phyloP scores from a whole-genome alignment of 2,888 invertebrate species.

The Dynastes grantii region DNA sequence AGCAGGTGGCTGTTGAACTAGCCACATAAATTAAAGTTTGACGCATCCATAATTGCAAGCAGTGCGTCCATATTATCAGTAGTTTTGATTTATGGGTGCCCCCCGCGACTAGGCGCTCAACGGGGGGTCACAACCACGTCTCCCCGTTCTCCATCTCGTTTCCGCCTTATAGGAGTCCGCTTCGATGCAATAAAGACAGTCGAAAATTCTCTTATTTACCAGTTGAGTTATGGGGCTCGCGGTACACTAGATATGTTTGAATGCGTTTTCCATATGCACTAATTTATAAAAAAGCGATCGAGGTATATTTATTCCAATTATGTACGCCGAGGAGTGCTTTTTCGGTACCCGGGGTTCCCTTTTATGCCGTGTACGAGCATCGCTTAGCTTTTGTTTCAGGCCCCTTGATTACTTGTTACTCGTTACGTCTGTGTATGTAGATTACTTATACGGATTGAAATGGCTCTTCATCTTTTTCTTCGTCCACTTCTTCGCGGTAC shows the following conservation, averaged over 20 bases:
- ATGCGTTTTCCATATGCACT: conserved; percentile 63
- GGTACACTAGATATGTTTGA: conserved; percentile 54
- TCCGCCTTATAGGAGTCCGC: not conserved
- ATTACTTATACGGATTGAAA: not conserved
- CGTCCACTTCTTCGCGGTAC: not conserved
- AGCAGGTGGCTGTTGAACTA: conserved; percentile 59
- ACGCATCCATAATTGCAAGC: conserved; percentile 69
- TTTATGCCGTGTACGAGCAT: conserved; percentile 15
- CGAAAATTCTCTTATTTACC: conserved; percentile 41
- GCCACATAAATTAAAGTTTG: conserved; percentile 69
- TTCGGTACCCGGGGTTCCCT: conserved; percentile 22
- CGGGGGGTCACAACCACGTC: conserved; percentile 64
- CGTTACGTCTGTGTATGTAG: not conserved
- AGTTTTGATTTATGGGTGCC: conserved; percentile 68
- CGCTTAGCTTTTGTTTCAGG: conserved; percentile 25
- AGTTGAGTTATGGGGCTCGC: conserved; percentile 50
- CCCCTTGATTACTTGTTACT: conserved; percentile 18
- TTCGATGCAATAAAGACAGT: conserved; percentile 28
- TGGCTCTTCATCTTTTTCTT: not conserved
- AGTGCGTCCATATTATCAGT: conserved; percentile 67
- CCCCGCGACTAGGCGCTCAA: conserved; percentile 65
- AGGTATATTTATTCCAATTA: conserved; percentile 62
- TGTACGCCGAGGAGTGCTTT: conserved; percentile 54
- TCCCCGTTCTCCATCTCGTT: conserved; percentile 55
- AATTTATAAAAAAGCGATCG: conserved; percentile 63